Evolutionary conservation across 1,140 invertebrate species (phyloP).

Genomic region (Polyergus mexicanus): DNA sequence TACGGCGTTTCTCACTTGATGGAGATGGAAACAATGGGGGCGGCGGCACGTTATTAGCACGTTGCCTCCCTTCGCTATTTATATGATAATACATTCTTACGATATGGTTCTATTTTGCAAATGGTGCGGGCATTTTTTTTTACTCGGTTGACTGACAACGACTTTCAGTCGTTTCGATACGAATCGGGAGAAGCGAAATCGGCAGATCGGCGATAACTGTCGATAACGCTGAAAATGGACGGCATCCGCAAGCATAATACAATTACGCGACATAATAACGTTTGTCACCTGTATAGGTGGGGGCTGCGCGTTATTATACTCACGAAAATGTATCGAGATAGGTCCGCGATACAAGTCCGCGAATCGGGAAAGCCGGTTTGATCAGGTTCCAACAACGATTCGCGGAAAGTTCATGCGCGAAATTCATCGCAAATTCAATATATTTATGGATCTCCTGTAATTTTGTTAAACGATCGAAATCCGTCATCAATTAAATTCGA

Average conservation of each 20-base stretch:
- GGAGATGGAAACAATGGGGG: constrained; percentile 25
- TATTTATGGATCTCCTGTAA: constrained; percentile 13
- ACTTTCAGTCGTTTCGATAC: not conserved
- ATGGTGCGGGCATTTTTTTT: not conserved
- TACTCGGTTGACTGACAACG: too few relatives aligned
- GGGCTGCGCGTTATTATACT: not conserved
- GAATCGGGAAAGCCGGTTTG: constrained; percentile 26
- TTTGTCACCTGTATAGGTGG: constrained; percentile 2
- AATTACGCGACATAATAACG: constrained; percentile 18
- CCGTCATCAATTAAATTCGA: constrained; percentile 2
- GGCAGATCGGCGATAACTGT: not conserved
- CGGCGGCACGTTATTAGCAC: constrained; percentile 44
- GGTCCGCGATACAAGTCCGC: not conserved
- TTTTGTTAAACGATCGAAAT: constrained; percentile 15
- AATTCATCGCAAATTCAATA: constrained; percentile 13
- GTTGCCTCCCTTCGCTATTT: constrained; percentile 51
- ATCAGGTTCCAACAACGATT: constrained; percentile 21
- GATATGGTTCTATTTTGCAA: constrained; percentile 24
- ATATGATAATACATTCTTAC: constrained; percentile 61
- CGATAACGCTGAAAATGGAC: constrained; percentile 16
- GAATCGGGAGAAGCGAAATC: not conserved
- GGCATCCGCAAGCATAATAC: constrained; percentile 3
- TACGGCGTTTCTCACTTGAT: constrained; percentile 39
- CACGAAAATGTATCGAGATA: not conserved
- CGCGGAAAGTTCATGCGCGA: not conserved